phyloP scores from a whole-genome alignment of 2,797 vertebrate genomes.

The Limosa lapponica region DNA sequence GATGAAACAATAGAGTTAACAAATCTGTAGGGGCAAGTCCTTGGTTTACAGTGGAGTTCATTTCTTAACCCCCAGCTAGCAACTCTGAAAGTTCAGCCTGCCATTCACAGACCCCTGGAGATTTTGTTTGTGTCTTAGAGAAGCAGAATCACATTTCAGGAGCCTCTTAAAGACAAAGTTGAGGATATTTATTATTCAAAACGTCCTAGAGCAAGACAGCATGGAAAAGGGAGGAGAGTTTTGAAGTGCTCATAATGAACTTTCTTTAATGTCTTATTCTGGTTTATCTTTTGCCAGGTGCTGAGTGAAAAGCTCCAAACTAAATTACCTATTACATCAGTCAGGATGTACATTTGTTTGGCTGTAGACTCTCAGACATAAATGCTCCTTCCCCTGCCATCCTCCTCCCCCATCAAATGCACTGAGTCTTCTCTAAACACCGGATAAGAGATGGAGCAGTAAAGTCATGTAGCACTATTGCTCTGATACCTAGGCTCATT shows the following conservation, averaged over 20 bases:
- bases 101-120: background rate
- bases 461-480: background rate
- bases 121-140: background rate
- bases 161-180: background rate
- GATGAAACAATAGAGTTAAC: background rate
- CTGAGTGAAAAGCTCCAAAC: constrained; percentile 59
- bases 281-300: constrained; percentile 43
- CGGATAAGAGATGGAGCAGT: background rate
- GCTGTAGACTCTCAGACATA: background rate
- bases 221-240: background rate
- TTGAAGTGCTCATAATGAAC: background rate
- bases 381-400: background rate
- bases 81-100: background rate
- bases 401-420: background rate
- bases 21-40: background rate
- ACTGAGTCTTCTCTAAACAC: background rate
- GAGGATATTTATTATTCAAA: background rate
- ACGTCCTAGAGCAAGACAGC: background rate
- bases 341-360: background rate
- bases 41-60: background rate
- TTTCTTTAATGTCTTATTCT: constrained; percentile 3
- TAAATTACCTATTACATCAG: constrained; percentile 64
- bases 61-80: background rate
- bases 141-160: background rate
- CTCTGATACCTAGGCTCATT: background rate